These are phyloP conservation scores for Sialis lutaria DNA, from an alignment of 2,888 invertebrate species.

Conservation along the genomic window DNA sequence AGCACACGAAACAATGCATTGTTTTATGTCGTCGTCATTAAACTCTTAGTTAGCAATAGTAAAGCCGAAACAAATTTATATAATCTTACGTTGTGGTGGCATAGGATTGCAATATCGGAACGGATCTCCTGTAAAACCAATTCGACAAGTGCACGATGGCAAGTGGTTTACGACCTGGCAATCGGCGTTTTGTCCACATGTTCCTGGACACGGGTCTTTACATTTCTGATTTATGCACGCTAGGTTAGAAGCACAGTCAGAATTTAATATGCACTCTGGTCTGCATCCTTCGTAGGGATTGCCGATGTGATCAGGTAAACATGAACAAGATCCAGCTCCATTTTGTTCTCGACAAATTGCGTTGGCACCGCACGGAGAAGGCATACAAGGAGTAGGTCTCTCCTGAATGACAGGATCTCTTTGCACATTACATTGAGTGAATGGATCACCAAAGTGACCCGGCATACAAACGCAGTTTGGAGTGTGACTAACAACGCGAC, in stretches of 20 bases:
- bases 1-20: no score
- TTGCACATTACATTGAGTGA: slow-evolving; percentile 34
- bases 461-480: slow-evolving; percentile 45
- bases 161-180: slow-evolving; percentile 36
- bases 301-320: slow-evolving; percentile 52
- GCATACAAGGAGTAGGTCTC: slow-evolving; percentile 21
- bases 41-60: no score
- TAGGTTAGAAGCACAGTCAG: slow-evolving; percentile 24
- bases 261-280: slow-evolving; percentile 25
- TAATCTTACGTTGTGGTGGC: slow-evolving; percentile 18
- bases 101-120: slow-evolving; percentile 31
- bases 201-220: slow-evolving; percentile 32
- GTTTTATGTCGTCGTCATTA: no score
- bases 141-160: slow-evolving; percentile 43
- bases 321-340: slow-evolving; percentile 51
- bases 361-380: slow-evolving; percentile 46
- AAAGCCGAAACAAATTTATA: no score
- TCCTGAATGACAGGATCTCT: slow-evolving; percentile 12
- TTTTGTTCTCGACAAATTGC: slow-evolving; percentile 50
- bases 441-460: slow-evolving; percentile 43
- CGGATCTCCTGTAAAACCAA: slow-evolving; percentile 46
- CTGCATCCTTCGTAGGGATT: slow-evolving; percentile 54
- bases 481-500: slow-evolving; percentile 55
- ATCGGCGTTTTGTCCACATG: slow-evolving; percentile 30
- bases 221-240: slow-evolving; percentile 36